These are phyloP conservation scores for Hirudinaria manillensis DNA, from an alignment of 2,888 invertebrate species.

Conservation along the genomic window DNA sequence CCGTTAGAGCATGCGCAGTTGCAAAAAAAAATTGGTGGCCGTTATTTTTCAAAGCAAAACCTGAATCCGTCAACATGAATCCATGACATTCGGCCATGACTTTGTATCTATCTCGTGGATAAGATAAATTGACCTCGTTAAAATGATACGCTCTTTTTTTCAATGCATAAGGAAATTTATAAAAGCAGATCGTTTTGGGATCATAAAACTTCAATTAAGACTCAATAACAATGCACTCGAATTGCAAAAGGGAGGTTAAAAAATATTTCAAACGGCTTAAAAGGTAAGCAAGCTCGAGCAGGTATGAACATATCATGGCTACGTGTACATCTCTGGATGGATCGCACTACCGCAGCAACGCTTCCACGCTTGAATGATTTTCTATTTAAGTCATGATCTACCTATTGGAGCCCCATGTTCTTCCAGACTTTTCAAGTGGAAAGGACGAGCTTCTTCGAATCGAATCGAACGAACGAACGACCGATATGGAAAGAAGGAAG, in stretches of 20 bases:
- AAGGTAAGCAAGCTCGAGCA: slow-evolving; percentile 13
- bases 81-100: no score
- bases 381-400: slow-evolving; percentile 13
- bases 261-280: background rate
- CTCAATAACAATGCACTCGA: background rate
- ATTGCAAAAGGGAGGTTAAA: background rate
- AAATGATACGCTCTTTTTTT: background rate
- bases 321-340: slow-evolving; percentile 18
- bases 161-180: background rate
- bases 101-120: no score
- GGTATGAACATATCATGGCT: slow-evolving; percentile 2
- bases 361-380: slow-evolving; percentile 11
- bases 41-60: background rate
- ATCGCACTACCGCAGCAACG: slow-evolving; percentile 7
- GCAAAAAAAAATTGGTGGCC: background rate
- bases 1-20: background rate
- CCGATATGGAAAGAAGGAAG: slow-evolving; percentile 23
- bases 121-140: no score
- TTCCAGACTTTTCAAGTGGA: slow-evolving; percentile 2
- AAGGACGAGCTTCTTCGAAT: background rate
- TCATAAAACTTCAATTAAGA: no score
- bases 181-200: no score
- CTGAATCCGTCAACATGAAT: background rate
- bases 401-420: background rate
- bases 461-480: background rate